These are phyloP conservation scores for Gymnorhina tibicen DNA, from an alignment of 2,113 vertebrate genomes.

Conservation along the genomic window DNA sequence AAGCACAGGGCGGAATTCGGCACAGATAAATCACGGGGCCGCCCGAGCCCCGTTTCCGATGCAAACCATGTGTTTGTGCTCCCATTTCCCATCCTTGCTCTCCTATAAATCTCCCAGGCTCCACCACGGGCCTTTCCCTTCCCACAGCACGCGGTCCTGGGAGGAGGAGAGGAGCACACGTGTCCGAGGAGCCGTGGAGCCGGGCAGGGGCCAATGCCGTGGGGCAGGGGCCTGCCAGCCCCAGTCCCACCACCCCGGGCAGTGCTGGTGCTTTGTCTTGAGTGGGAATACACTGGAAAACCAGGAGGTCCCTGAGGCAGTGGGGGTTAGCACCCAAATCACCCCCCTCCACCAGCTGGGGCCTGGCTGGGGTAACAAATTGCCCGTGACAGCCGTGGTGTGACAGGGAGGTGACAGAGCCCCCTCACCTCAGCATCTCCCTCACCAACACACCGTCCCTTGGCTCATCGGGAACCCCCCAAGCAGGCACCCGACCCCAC, in stretches of 20 bases:
- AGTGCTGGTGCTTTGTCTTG: background rate
- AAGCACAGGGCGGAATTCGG: slow-evolving; percentile 19
- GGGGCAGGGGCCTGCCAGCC: background rate
- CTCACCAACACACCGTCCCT: background rate
- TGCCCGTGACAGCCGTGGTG: background rate
- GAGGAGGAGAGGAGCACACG: background rate
- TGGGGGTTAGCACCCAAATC: background rate
- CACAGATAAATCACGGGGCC: slow-evolving; percentile 56
- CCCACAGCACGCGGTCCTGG: background rate
- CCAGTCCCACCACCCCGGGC: background rate
- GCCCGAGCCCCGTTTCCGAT: slow-evolving; percentile 25
- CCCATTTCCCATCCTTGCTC: slow-evolving; percentile 25
- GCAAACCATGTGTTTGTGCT: slow-evolving; percentile 37
- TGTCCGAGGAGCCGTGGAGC: rapidly evolving
- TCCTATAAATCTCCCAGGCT: slow-evolving; percentile 5
- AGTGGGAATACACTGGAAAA: background rate
- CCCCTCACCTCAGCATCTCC: background rate
- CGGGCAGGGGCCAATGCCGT: background rate
- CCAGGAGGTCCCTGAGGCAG: background rate
- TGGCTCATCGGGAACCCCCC: background rate
- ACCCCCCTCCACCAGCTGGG: background rate
- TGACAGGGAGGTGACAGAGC: background rate
- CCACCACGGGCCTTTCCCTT: background rate
- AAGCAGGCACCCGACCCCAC: rapidly evolving
- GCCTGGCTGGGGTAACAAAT: rapidly evolving